Conservation (phyloP, 1,140 invertebrate species). For the Magallana gigas region DNA sequence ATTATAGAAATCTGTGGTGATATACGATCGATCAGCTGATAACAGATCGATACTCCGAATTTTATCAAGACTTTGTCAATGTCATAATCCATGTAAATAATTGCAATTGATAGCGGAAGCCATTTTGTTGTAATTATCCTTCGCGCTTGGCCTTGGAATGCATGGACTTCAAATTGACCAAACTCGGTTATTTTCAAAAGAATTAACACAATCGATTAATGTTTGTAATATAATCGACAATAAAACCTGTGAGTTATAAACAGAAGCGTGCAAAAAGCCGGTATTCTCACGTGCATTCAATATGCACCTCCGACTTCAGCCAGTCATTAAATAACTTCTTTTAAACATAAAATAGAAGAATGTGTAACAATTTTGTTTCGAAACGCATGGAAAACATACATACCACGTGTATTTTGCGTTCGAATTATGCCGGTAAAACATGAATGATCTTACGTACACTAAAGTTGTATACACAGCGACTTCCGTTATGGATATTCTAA, state of each 20-base stretch:
- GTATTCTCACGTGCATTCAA: background rate
- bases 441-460: background rate
- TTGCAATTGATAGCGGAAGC: slow-evolving; percentile 33
- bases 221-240: background rate
- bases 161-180: background rate
- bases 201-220: background rate
- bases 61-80: slow-evolving; percentile 38
- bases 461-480: slow-evolving; percentile 14
- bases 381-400: background rate
- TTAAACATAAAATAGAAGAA: background rate
- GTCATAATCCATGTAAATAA: slow-evolving; percentile 35
- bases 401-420: slow-evolving; percentile 27
- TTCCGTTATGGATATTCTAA: slow-evolving; percentile 22
- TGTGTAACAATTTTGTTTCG: background rate
- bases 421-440: slow-evolving; percentile 12
- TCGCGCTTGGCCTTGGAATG: background rate
- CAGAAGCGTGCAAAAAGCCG: background rate
- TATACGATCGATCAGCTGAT: slow-evolving; percentile 11
- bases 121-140: slow-evolving; percentile 38
- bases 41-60: slow-evolving; percentile 25
- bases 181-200: background rate
- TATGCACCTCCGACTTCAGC: background rate
- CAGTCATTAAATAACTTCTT: background rate
- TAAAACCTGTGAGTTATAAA: background rate
- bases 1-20: too few species aligned